A percentile compares a stretch with the other conserved stretches of the same genome.
These are phyloP conservation scores for Chionodraco myersi DNA, from an alignment of 2,113 vertebrate genomes.

Conservation along the genomic window DNA sequence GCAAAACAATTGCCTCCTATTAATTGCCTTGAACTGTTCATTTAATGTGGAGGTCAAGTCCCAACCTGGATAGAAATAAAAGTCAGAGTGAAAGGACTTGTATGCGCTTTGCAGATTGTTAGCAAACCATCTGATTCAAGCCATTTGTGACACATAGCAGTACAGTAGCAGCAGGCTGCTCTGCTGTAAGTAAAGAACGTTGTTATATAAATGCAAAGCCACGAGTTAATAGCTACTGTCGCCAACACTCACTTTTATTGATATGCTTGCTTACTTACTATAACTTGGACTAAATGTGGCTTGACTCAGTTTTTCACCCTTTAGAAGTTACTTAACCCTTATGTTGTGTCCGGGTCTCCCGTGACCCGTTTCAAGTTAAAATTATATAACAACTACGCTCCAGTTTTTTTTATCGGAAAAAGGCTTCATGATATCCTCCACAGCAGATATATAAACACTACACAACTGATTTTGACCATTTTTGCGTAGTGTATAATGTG, in stretches of 20 bases:
- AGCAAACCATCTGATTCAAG: neutral
- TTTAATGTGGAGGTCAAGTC: constrained; percentile 41
- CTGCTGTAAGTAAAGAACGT: neutral
- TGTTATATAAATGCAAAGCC: neutral
- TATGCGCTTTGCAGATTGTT: constrained; percentile 1
- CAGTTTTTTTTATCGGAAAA: no score
- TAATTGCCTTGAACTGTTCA: constrained; percentile 46
- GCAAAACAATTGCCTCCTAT: constrained; percentile 36
- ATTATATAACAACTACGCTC: no score
- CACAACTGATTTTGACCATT: no score
- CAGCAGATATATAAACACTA: no score
- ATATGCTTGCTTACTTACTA: neutral
- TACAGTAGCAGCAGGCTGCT: neutral
- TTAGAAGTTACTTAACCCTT: neutral
- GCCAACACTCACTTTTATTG: neutral
- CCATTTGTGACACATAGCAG: constrained; percentile 13
- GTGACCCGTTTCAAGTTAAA: no score
- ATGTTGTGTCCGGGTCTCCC: no score
- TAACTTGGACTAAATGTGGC: neutral
- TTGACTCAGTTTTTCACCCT: constrained; percentile 1
- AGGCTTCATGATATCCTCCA: no score
- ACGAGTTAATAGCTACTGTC: neutral
- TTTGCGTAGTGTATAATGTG: no score
- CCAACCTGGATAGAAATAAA: constrained; percentile 17
- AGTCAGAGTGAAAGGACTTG: neutral